Evolutionary conservation across 2,797 vertebrate genomes (phyloP).

Genomic region (Orestias chungarensis): DNA sequence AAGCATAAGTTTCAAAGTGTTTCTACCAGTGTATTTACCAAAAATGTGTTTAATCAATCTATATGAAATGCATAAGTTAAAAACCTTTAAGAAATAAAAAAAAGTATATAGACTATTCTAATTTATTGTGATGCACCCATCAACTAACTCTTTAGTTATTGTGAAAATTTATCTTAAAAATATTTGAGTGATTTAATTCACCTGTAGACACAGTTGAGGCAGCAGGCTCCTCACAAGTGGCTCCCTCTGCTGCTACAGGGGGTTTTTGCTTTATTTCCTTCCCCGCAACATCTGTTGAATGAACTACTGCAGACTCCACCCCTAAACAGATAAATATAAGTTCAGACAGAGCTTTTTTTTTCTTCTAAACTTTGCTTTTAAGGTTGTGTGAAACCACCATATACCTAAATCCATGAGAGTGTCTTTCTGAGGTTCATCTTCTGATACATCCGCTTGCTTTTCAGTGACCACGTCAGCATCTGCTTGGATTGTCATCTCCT

Average conservation of each 20-base stretch:
- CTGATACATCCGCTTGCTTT: slow-evolving; percentile 42
- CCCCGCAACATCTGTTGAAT: slow-evolving; percentile 48
- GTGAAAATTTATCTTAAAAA: background rate
- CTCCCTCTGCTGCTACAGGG: slow-evolving; percentile 40
- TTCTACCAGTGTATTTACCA: background rate
- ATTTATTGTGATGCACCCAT: background rate
- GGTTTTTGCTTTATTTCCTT: slow-evolving; percentile 48
- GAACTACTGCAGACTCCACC: slow-evolving; percentile 52
- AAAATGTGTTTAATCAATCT: background rate
- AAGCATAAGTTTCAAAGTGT: background rate
- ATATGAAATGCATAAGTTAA: background rate
- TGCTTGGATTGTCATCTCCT: slow-evolving; percentile 64
- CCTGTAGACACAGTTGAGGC: slow-evolving; percentile 56
- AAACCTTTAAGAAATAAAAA: no score
- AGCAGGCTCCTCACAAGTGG: slow-evolving; percentile 39
- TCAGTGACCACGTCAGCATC: slow-evolving; percentile 45
- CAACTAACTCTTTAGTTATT: no score
- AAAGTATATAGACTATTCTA: background rate
- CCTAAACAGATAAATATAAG: slow-evolving; percentile 50
- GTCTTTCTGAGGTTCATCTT: slow-evolving; percentile 49
- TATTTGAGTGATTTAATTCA: slow-evolving; percentile 44
- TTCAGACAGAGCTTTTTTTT: background rate
- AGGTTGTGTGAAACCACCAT: slow-evolving; percentile 14
- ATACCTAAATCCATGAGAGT: slow-evolving; percentile 76
- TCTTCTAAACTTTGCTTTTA: background rate